phyloP scores from a whole-genome alignment of 2,888 invertebrate genomes.

The Athalia rosae region DNA sequence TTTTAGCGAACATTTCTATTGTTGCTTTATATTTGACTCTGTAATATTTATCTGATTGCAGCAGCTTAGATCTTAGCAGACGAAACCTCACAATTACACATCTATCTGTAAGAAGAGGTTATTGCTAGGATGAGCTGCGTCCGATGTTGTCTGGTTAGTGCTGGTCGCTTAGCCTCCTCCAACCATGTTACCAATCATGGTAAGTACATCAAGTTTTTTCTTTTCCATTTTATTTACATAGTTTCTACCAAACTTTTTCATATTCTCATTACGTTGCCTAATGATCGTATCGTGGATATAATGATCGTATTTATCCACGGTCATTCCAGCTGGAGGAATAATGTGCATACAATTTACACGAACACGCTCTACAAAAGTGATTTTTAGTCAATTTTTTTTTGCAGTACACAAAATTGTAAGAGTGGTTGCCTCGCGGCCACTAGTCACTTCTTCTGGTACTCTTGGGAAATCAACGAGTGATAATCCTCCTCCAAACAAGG shows the following conservation, averaged over 20 bases:
- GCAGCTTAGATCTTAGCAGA: conserved; percentile 6
- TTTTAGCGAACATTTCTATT: not conserved
- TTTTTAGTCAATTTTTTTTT: conserved; percentile 41
- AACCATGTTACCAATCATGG: conserved; percentile 69
- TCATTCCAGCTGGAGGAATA: not conserved
- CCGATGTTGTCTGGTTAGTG: conserved; percentile 69
- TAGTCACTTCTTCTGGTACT: conserved; percentile 60
- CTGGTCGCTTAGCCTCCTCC: conserved; percentile 67
- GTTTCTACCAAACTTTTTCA: not conserved
- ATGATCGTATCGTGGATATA: too few species aligned
- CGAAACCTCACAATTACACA: too few species aligned
- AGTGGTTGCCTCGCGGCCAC: conserved; percentile 64
- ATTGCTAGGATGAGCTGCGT: conserved; percentile 67
- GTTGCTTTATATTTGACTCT: not conserved
- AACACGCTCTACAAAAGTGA: conserved; percentile 11
- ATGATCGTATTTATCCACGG: not conserved
- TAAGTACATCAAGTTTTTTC: conserved; percentile 54
- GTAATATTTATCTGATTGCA: not conserved
- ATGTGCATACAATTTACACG: not conserved
- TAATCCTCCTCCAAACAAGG: conserved; percentile 64
- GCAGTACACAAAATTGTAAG: conserved; percentile 69
- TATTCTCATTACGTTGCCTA: not conserved
- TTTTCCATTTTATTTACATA: not conserved
- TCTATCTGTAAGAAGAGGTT: conserved; percentile 15
- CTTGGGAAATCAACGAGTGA: conserved; percentile 66